A percentile compares a stretch with the other conserved stretches of the same genome.
Conservation (phyloP, 2,113 vertebrate genomes). For the Elgaria multicarinata region DNA sequence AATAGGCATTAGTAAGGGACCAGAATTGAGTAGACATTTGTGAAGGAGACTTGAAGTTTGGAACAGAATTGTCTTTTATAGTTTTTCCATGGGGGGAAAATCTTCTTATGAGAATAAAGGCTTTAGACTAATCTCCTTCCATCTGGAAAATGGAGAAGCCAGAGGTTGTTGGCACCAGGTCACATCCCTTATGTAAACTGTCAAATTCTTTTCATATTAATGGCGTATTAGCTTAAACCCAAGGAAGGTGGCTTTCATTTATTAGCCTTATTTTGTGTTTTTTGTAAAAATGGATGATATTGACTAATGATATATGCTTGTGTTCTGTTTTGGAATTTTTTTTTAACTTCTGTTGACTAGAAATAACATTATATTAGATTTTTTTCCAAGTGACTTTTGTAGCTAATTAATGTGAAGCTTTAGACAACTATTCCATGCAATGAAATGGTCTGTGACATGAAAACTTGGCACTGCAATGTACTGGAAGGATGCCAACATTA, state of each 20-base stretch:
- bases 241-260: constrained; percentile 70
- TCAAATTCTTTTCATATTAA: constrained; percentile 87
- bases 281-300: not conserved
- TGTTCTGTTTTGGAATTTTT: constrained; percentile 58
- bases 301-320: constrained; percentile 32
- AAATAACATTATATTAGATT: constrained; percentile 46
- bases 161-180: constrained; percentile 83
- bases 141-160: constrained; percentile 87
- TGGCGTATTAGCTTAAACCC: constrained; percentile 81
- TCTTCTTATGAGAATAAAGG: constrained; percentile 83
- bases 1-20: constrained; percentile 81
- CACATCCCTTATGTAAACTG: constrained; percentile 90
- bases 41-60: constrained; percentile 82
- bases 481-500: not conserved
- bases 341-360: constrained; percentile 19
- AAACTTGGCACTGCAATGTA: constrained; percentile 33
- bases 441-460: constrained; percentile 48
- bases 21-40: constrained; percentile 83
- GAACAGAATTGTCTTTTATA: constrained; percentile 82
- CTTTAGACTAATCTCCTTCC: constrained; percentile 82
- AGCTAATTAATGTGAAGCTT: constrained; percentile 61
- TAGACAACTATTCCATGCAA: constrained; percentile 46
- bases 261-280: constrained; percentile 63
- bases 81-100: constrained; percentile 79
- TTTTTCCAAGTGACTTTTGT: constrained; percentile 48